Base-by-base conservation (phyloP, 2,888 invertebrate species). In the Hoplodrina blanda region DNA sequence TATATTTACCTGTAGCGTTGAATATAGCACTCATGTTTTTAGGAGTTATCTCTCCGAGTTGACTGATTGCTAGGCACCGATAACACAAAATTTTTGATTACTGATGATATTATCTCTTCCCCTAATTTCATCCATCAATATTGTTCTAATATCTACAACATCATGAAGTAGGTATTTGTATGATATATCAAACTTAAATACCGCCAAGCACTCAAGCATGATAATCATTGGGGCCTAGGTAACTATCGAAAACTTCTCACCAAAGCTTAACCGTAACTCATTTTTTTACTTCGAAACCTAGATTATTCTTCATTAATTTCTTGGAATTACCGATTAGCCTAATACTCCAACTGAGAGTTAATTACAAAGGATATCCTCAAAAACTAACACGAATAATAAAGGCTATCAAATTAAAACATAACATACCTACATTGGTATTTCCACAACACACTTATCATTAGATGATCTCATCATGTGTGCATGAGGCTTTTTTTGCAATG, bases 41-140 rank as follows among this genome's bases (percentile, higher is more conserved):
- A 46, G 57, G 54, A 81, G 67, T 80, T 83, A 82, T 82, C 81
- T 78, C 67, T 73, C 53, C 20, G 41, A 67, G 61, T 75, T 83
- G 70, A 81, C 78, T 81, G 84, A 83, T 83, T 83, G 67, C 69
- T 59, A 55, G 49, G 55, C 53, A 37, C 60, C 49, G 83, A 82
- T 83, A 81, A 63, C 80, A 60, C 33, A 57, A 67, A n/a, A 56
- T 75, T 74, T 74, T 62, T 68, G 59, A 71, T 71, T 66, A 70
- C 37, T 63, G 55, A 67, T 62, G 57, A 72, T 63, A 55, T 57
- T 81, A 78, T 79, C 69, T 60, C 50, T 56, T 60, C 30, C 46
- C 52, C 15, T 63, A 63, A 77, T 63, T 65, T 70, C 15, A 50
- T 52, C 33, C 41, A 78, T 59, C 25, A 30, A 49, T 50, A 50